Conservation (phyloP, 2,888 invertebrate species). For the Nemoura dubitans region DNA sequence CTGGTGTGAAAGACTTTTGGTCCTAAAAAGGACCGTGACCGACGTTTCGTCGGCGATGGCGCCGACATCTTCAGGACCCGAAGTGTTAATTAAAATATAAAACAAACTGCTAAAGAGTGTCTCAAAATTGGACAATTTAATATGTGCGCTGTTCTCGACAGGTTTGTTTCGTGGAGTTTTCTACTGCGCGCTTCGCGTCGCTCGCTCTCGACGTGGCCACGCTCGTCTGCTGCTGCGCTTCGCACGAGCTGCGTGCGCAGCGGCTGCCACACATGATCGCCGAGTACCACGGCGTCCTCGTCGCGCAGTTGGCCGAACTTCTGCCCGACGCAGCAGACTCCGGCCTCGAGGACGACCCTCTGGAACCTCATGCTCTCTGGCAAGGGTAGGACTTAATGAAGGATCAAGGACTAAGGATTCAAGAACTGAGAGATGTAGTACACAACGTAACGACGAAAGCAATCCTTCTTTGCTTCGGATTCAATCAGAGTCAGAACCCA, state of each 20-base stretch:
- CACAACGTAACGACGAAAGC: no score
- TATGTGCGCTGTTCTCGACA: conserved; percentile 55
- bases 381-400: conserved; percentile 66
- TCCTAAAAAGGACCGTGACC: no score
- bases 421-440: background rate
- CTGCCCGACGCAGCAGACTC: conserved; percentile 51
- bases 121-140: background rate
- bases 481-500: no score
- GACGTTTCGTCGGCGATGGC: no score
- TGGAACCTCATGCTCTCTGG: conserved; percentile 61
- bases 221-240: conserved; percentile 73
- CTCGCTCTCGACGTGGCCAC: conserved; percentile 74
- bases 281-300: conserved; percentile 69
- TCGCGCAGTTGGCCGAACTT: conserved; percentile 65
- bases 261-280: conserved; percentile 68
- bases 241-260: conserved; percentile 67
- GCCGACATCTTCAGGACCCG: no score
- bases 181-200: conserved; percentile 74
- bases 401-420: no score
- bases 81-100: no score
- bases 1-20: no score
- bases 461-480: no score
- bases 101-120: no score
- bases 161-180: conserved; percentile 77
- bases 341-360: background rate